phyloP scores from a whole-genome alignment of 53 echinoderm and acorn worm genomes.

The Henricia sp. region DNA sequence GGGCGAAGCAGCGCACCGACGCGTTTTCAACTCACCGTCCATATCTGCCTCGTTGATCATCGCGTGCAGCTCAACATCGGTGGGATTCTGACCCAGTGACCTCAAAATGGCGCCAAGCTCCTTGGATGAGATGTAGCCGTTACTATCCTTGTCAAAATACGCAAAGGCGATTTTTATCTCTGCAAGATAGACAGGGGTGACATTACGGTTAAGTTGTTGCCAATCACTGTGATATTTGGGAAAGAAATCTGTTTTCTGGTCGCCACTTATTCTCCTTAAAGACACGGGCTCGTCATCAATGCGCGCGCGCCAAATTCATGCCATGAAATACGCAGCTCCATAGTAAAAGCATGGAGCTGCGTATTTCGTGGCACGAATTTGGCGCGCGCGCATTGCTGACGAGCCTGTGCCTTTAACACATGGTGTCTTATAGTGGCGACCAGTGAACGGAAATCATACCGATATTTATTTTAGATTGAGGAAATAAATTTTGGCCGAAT shows the following conservation, averaged over 20 bases:
- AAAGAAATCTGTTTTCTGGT: neutral
- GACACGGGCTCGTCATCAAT: too few species aligned
- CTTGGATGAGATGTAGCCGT: constrained; percentile 15
- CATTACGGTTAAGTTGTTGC: neutral
- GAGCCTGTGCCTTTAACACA: too few species aligned
- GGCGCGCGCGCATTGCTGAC: too few species aligned
- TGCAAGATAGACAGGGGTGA: neutral
- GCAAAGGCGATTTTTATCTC: constrained; percentile 42
- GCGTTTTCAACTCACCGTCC: constrained; percentile 1
- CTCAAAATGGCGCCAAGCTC: constrained; percentile 20
- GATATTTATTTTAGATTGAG: neutral
- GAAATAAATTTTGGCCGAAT: neutral
- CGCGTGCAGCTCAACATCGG: constrained; percentile 13
- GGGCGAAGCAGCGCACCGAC: neutral
- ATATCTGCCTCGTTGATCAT: constrained; percentile 35
- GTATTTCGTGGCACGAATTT: too few species aligned
- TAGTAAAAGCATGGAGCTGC: too few species aligned
- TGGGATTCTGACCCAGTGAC: constrained; percentile 33
- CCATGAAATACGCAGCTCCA: too few species aligned
- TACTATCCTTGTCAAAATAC: constrained; percentile 41
- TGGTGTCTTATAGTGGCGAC: too few species aligned
- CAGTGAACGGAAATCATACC: too few species aligned
- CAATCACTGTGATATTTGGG: neutral
- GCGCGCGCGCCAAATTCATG: too few species aligned
- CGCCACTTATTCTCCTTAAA: too few species aligned